Percentiles rank a stretch among this genome's conserved stretches.
phyloP scores from a whole-genome alignment of 2,113 vertebrate species.

The Pseudolaguvia tuberculata region DNA sequence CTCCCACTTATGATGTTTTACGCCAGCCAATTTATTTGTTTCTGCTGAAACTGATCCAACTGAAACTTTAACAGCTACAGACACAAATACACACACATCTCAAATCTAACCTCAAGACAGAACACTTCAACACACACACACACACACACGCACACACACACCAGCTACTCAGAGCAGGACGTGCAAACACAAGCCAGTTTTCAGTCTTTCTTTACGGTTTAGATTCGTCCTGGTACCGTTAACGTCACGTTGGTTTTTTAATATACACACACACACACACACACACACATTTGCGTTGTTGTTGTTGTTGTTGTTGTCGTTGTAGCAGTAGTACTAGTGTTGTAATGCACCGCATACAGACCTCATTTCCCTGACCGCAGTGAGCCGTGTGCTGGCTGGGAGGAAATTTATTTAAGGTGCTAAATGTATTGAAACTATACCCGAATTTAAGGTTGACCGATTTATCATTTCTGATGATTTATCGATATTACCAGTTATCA shows the following conservation, averaged over 20 bases:
- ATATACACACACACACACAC: neutral
- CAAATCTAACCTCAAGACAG: slow-evolving; percentile 37
- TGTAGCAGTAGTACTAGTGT: neutral
- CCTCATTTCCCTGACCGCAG: slow-evolving; percentile 43
- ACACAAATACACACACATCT: slow-evolving; percentile 45
- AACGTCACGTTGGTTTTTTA: neutral
- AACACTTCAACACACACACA: slow-evolving; percentile 30
- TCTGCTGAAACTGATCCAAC: slow-evolving; percentile 62
- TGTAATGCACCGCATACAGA: slow-evolving; percentile 17
- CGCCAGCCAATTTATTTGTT: slow-evolving; percentile 61
- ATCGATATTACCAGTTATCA: too few species aligned
- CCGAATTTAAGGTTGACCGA: slow-evolving; percentile 37
- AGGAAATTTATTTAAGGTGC: slow-evolving; percentile 58
- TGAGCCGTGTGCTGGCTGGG: slow-evolving; percentile 39
- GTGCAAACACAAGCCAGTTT: slow-evolving; percentile 35
- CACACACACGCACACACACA: slow-evolving; percentile 43
- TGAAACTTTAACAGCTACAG: slow-evolving; percentile 58
- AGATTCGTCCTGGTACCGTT: slow-evolving; percentile 39
- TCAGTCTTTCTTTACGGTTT: slow-evolving; percentile 55
- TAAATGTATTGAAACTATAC: slow-evolving; percentile 63
- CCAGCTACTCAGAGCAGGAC: slow-evolving; percentile 57
- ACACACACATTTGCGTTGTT: neutral
- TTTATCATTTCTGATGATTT: too few species aligned
- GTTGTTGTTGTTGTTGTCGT: neutral
- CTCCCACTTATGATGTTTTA: slow-evolving; percentile 38